phyloP scores from a whole-genome alignment of 1,140 invertebrate species.

The Belonocnema kinseyi region DNA sequence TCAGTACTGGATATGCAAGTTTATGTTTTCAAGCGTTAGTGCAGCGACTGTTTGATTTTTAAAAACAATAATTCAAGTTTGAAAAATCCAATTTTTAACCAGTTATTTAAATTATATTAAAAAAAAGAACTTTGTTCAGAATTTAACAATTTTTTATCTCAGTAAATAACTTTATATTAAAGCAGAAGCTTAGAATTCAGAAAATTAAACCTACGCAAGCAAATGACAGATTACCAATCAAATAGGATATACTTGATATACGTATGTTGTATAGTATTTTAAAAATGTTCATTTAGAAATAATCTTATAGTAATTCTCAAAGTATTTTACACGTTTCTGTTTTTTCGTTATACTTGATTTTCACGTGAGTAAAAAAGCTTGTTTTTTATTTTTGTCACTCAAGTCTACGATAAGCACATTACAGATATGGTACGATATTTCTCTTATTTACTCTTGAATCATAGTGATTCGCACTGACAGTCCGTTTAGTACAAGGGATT shows the following conservation, averaged over 20 bases:
- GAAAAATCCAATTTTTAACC: not conserved
- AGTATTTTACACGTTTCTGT: conserved; percentile 49
- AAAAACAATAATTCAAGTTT: not conserved
- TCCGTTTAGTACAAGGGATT: conserved; percentile 22
- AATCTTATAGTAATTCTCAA: conserved; percentile 45
- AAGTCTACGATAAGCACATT: conserved; percentile 64
- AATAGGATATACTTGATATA: conserved; percentile 53
- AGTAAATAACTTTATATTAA: too few species aligned
- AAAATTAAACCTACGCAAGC: conserved; percentile 21
- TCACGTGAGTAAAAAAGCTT: conserved; percentile 65
- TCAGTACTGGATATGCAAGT: conserved; percentile 64
- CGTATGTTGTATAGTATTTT: conserved; percentile 52
- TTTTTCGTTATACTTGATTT: conserved; percentile 49
- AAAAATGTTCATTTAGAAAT: conserved; percentile 67
- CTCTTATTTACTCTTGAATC: conserved; percentile 21
- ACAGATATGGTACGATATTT: conserved; percentile 60
- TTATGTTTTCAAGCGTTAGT: conserved; percentile 61
- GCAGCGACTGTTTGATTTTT: conserved; percentile 50
- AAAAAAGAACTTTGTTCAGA: too few species aligned
- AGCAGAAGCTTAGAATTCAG: not conserved
- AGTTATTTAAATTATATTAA: not conserved
- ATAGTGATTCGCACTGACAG: conserved; percentile 23
- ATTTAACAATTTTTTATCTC: too few species aligned
- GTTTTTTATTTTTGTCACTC: conserved; percentile 43
- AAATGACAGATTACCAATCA: conserved; percentile 57